Evolutionary conservation across 2,797 vertebrate genomes (phyloP).

Genomic region (Sciaenops ocellatus): DNA sequence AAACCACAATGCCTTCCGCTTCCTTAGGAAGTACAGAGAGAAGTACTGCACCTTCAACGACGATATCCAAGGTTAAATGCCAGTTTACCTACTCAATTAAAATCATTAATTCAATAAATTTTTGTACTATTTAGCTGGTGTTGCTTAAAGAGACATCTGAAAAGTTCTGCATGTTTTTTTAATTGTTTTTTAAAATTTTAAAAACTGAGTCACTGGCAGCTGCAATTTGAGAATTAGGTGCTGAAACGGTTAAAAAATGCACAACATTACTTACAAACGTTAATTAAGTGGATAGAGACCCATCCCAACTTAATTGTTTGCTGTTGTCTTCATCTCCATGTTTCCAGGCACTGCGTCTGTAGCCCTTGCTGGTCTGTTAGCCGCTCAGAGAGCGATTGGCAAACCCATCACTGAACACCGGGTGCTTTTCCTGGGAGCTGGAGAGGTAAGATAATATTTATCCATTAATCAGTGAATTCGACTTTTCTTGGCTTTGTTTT

Average conservation of each 20-base stretch:
- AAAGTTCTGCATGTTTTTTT: no score
- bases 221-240: not conserved
- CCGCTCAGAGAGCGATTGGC: conserved; percentile 88
- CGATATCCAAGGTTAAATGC: conserved; percentile 94
- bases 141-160: not conserved
- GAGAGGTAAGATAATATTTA: conserved; percentile 87
- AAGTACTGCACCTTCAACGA: conserved; percentile 99
- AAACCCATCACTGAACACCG: conserved; percentile 92
- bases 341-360: conserved; percentile 92
- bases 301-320: not conserved
- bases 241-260: not conserved
- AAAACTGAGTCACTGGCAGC: no score
- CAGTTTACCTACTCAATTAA: not conserved
- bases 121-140: not conserved
- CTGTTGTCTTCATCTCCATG: conserved; percentile 40
- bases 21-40: conserved; percentile 94
- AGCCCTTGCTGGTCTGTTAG: conserved; percentile 93
- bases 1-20: conserved; percentile 98
- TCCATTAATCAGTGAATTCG: not conserved
- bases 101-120: not conserved
- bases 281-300: no score
- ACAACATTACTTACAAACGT: not conserved
- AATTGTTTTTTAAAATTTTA: not conserved
- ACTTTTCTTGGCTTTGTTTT: not conserved
- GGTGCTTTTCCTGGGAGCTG: conserved; percentile 96